phyloP scores from a whole-genome alignment of 37 sponge, comb jelly and placozoan genomes.

The Mnemiopsis leidyi region DNA sequence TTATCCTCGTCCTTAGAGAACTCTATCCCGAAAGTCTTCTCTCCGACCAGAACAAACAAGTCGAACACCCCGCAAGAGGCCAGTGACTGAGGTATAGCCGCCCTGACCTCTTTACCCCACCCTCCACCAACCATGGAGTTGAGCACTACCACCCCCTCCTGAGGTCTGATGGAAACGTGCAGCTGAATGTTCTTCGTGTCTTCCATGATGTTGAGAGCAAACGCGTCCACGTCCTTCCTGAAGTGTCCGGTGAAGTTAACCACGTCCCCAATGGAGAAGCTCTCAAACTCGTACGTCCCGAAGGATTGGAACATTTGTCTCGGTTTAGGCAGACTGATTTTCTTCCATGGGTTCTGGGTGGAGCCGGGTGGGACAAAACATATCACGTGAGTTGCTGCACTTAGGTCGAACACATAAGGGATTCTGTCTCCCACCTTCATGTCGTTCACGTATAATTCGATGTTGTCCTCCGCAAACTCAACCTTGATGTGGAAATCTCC shows the following conservation, averaged over 20 bases:
- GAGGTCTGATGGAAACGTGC: conserved; percentile 5
- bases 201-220: neutral
- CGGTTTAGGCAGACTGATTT: neutral
- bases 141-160: neutral
- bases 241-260: neutral
- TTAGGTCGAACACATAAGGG: neutral
- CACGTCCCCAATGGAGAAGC: neutral
- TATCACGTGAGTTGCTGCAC: neutral
- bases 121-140: neutral
- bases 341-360: neutral
- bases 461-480: neutral
- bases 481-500: neutral
- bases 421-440: neutral
- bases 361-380: neutral
- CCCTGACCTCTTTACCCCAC: neutral
- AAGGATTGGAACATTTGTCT: neutral
- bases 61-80: neutral
- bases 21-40: neutral
- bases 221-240: neutral
- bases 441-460: neutral
- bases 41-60: neutral
- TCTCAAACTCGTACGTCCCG: neutral
- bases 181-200: neutral
- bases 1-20: conserved; percentile 5
- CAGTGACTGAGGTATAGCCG: neutral